Evolutionary conservation across 2,797 vertebrate genomes (phyloP).

Genomic region (Danio jaintianensis): DNA sequence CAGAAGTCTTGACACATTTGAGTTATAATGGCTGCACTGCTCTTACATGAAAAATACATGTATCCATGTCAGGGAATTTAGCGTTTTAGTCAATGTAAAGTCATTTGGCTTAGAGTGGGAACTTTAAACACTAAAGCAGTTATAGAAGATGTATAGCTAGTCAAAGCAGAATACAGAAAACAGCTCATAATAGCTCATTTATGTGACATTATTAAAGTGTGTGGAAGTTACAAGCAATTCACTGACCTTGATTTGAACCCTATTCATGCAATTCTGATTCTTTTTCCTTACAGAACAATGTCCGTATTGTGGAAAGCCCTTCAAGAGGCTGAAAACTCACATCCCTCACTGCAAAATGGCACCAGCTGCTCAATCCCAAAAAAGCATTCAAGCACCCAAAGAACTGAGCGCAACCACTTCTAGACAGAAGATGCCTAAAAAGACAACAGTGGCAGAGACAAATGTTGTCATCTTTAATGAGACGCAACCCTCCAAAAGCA

Average conservation of each 20-base stretch:
- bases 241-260: not conserved
- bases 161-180: not conserved
- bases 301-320: conserved; percentile 85
- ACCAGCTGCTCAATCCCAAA: conserved; percentile 54
- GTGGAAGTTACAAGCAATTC: not conserved
- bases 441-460: not conserved
- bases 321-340: conserved; percentile 88
- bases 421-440: conserved; percentile 34
- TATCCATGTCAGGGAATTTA: no score
- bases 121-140: no score
- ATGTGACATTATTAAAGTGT: not conserved
- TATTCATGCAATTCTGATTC: not conserved
- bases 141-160: no score
- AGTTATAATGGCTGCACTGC: no score
- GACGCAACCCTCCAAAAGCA: conserved; percentile 49
- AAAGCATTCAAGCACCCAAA: conserved; percentile 48
- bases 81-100: no score
- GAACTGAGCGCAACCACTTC: conserved; percentile 11
- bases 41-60: no score
- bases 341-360: conserved; percentile 85
- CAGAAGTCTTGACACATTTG: no score
- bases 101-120: no score
- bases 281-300: conserved; percentile 74
- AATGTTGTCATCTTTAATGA: conserved; percentile 1
- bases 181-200: not conserved